A percentile compares a stretch with the other conserved stretches of the same genome.
Conservation (phyloP, 2,797 vertebrate species). For the Poeciliopsis infans region DNA sequence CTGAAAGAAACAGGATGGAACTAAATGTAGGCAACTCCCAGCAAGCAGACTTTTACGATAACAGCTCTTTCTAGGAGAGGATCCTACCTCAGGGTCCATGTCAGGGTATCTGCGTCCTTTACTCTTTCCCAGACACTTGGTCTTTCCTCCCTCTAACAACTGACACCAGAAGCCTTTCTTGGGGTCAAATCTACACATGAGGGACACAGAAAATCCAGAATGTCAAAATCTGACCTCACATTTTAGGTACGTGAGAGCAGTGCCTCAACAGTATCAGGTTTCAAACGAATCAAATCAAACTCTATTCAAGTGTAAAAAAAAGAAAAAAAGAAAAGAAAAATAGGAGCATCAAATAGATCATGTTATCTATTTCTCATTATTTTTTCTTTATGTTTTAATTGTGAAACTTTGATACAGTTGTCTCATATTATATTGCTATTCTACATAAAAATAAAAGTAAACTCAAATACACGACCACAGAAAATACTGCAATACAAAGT, state of each 20-base stretch:
- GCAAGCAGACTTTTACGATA: not conserved
- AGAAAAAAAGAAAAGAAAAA: not conserved
- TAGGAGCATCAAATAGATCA: not conserved
- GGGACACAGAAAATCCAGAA: not conserved
- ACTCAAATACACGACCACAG: not conserved
- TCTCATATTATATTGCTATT: not conserved
- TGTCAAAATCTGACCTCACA: not conserved
- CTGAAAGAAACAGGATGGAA: slow-evolving; percentile 66
- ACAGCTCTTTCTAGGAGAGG: not conserved
- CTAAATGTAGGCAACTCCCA: not conserved
- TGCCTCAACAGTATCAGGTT: not conserved
- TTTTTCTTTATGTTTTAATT: not conserved
- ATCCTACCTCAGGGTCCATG: slow-evolving; percentile 93
- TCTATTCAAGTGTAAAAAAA: not conserved
- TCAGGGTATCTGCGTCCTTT: slow-evolving; percentile 97
- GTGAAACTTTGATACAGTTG: not conserved
- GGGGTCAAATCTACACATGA: slow-evolving; percentile 89
- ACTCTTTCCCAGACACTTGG: slow-evolving; percentile 97
- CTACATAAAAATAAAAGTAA: not conserved
- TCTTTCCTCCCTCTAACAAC: slow-evolving; percentile 96
- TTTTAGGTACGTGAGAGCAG: no score
- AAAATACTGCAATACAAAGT: not conserved
- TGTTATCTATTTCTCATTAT: not conserved
- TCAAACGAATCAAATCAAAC: not conserved
- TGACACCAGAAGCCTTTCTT: slow-evolving; percentile 99